Evolutionary conservation across 30 jellyfish, hydroid and myxozoan species (phyloP).

Genomic region (Haliclystus octoradiatus): DNA sequence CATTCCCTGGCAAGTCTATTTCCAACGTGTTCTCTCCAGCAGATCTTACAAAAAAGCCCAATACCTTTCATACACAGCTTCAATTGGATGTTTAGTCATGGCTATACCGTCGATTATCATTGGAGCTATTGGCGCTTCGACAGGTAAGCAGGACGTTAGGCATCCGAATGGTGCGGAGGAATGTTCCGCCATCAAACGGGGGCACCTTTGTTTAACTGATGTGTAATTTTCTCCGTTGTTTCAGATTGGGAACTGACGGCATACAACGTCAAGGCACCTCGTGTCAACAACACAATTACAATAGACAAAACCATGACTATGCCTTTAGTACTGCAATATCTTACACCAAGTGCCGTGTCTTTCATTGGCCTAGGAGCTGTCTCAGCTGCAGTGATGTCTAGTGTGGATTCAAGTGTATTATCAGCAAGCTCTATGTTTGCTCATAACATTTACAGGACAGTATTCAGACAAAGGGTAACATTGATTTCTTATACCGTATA

Average conservation of each 20-base stretch:
- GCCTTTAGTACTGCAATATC: conserved; percentile 95
- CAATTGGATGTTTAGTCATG: conserved; percentile 89
- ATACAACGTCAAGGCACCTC: conserved; percentile 21
- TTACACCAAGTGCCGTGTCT: conserved; percentile 91
- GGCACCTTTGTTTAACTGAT: neutral
- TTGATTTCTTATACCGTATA: neutral
- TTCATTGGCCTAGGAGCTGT: conserved; percentile 99
- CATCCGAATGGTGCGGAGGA: neutral
- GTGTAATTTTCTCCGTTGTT: neutral
- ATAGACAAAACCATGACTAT: conserved; percentile 41
- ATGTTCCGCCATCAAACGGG: neutral
- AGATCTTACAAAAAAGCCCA: conserved; percentile 88
- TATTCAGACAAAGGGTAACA: conserved; percentile 82
- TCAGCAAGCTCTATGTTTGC: conserved; percentile 99
- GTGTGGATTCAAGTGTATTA: conserved; percentile 95
- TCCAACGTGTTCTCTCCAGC: conserved; percentile 93
- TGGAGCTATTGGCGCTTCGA: conserved; percentile 93
- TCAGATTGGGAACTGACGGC: conserved; percentile 78
- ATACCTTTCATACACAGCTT: conserved; percentile 80
- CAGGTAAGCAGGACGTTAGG: conserved; percentile 43
- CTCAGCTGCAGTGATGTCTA: conserved; percentile 97
- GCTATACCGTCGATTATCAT: conserved; percentile 90
- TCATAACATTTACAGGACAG: conserved; percentile 82
- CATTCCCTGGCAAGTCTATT: conserved; percentile 99
- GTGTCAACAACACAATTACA: conserved; percentile 6